phyloP scores from a whole-genome alignment of 2,113 vertebrate species.

The Cinclus mexicanus region DNA sequence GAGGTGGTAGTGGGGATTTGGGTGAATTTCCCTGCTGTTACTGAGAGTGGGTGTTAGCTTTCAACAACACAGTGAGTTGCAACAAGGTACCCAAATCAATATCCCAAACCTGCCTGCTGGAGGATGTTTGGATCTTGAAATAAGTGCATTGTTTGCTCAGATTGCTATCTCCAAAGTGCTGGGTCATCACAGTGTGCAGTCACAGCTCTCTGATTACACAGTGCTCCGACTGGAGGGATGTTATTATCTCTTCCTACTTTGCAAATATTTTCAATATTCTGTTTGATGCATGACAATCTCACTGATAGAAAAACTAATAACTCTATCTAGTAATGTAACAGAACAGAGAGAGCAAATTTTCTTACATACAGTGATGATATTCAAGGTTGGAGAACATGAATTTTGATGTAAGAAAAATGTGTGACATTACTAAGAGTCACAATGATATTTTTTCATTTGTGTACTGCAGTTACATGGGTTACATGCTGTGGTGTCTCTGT shows the following conservation, averaged over 20 bases:
- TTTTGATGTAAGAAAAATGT: not conserved
- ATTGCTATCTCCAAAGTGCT: not conserved
- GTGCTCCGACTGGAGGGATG: not conserved
- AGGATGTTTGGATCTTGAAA: not conserved
- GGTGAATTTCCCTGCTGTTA: not conserved
- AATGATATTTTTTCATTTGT: not conserved
- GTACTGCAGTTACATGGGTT: not conserved
- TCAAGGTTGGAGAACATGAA: not conserved
- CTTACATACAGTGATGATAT: not conserved
- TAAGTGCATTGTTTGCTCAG: not conserved
- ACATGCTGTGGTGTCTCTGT: not conserved
- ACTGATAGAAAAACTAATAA: not conserved
- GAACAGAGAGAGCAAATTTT: not conserved
- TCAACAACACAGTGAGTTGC: not conserved
- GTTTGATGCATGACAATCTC: not conserved
- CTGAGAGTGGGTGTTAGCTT: not conserved
- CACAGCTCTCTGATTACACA: not conserved
- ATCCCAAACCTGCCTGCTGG: not conserved
- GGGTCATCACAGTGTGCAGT: not conserved
- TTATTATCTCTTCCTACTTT: not conserved
- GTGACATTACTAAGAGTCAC: not conserved
- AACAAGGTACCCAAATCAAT: not conserved
- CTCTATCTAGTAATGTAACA: not conserved
- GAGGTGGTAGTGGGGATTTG: not conserved
- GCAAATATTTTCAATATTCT: slow-evolving; percentile 9